Conservation (phyloP, 2,888 invertebrate species). For the Tuberolachnus salignus region DNA sequence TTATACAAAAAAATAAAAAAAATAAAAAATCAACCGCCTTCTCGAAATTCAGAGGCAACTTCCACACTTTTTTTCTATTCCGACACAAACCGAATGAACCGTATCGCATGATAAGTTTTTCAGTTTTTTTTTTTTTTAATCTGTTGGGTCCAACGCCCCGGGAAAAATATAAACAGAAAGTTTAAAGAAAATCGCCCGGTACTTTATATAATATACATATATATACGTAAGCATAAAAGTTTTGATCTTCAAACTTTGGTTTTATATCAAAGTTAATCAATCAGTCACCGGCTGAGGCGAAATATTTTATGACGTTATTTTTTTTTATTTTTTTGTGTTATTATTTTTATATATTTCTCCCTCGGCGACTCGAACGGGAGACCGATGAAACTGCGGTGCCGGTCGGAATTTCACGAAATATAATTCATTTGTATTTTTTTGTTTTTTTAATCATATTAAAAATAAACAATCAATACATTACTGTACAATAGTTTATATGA, state of each 20-base stretch:
- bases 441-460: too few relatives aligned
- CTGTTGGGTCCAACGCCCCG: background rate
- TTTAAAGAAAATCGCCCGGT: conserved; percentile 8
- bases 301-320: conserved; percentile 23
- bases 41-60: background rate
- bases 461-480: too few relatives aligned
- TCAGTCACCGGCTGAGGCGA: conserved; percentile 12
- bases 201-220: background rate
- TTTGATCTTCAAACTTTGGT: conserved; percentile 28
- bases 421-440: too few relatives aligned
- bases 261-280: conserved; percentile 52
- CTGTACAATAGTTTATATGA: too few relatives aligned
- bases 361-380: too few relatives aligned
- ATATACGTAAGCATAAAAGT: conserved; percentile 5
- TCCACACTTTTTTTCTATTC: background rate
- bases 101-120: conserved; percentile 25
- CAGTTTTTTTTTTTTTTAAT: conserved; percentile 22
- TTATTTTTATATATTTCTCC: background rate
- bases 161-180: conserved; percentile 28
- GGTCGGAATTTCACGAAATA: too few relatives aligned
- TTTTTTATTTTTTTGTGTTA: background rate
- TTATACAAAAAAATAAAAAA: background rate
- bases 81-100: background rate
- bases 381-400: too few relatives aligned
- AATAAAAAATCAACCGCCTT: background rate